A percentile compares a stretch with the other conserved stretches of the same genome.
Conservation (phyloP, 2,888 invertebrate species). For the Lutraria lutraria region DNA sequence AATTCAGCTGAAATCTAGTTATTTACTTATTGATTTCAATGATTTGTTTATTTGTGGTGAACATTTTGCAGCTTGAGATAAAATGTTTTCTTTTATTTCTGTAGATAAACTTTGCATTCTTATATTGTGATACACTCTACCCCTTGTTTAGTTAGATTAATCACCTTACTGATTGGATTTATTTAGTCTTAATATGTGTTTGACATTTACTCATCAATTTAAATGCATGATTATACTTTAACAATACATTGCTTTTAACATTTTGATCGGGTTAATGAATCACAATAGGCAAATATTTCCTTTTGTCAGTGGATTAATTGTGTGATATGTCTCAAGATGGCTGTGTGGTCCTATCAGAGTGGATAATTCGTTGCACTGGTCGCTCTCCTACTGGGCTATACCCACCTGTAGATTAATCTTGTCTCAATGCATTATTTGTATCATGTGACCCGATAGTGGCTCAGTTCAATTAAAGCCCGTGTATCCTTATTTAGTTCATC, state of each 20-base stretch:
- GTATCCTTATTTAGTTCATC: not conserved
- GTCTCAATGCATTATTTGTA: conserved; percentile 8
- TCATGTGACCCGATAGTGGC: not conserved
- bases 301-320: conserved; percentile 23
- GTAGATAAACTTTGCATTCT: not conserved
- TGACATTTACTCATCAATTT: conserved; percentile 39
- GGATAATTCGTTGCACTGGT: conserved; percentile 12
- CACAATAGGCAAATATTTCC: conserved; percentile 34
- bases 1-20: too few species aligned
- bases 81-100: not conserved
- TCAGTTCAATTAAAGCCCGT: not conserved
- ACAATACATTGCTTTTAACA: conserved; percentile 37
- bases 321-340: conserved; percentile 14
- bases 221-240: conserved; percentile 41
- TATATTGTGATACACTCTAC: not conserved
- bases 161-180: conserved; percentile 29
- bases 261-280: conserved; percentile 35
- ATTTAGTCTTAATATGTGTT: conserved; percentile 27
- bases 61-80: too few species aligned
- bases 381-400: conserved; percentile 2
- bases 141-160: not conserved
- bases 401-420: conserved; percentile 22
- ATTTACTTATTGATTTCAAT: too few species aligned
- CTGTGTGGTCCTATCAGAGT: conserved; percentile 13
- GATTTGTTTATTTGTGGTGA: too few species aligned